phyloP scores from a whole-genome alignment of 2,888 invertebrate species.

The Linnaemya tessellans region DNA sequence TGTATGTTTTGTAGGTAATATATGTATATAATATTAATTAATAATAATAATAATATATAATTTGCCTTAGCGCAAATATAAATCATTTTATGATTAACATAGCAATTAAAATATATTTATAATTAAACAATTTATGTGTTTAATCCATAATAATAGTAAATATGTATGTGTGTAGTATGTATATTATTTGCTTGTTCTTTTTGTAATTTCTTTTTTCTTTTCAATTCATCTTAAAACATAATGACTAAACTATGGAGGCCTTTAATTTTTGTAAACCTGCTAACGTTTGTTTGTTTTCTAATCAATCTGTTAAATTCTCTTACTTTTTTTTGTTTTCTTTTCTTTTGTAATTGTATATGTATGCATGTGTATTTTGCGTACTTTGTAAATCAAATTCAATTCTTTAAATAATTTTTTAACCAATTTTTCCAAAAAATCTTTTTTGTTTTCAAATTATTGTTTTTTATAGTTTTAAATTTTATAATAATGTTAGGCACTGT shows the following conservation, averaged over 20 bases:
- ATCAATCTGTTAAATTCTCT: slow-evolving; percentile 39
- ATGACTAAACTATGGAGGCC: slow-evolving; percentile 72
- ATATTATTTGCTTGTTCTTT: slow-evolving; percentile 47
- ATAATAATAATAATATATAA: slow-evolving; percentile 35
- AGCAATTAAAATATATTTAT: slow-evolving; percentile 31
- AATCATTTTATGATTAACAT: slow-evolving; percentile 69
- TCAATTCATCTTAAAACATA: slow-evolving; percentile 62
- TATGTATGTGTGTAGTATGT: background rate
- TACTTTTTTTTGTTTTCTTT: slow-evolving; percentile 34
- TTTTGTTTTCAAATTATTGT: slow-evolving; percentile 45
- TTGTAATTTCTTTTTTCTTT: slow-evolving; percentile 35
- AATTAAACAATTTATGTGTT: slow-evolving; percentile 60
- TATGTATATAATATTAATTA: slow-evolving; percentile 42
- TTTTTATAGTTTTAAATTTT: slow-evolving; percentile 54
- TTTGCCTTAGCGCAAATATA: slow-evolving; percentile 55
- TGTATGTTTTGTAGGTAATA: slow-evolving; percentile 35
- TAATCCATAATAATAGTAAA: slow-evolving; percentile 41
- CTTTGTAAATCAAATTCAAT: slow-evolving; percentile 61
- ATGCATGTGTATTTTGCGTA: slow-evolving; percentile 32
- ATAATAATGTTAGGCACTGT: slow-evolving; percentile 73
- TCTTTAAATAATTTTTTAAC: slow-evolving; percentile 34
- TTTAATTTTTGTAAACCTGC: slow-evolving; percentile 63
- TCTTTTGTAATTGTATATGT: slow-evolving; percentile 47
- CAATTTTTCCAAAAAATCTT: slow-evolving; percentile 58
- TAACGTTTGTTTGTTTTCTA: slow-evolving; percentile 52